Evolutionary conservation across 2,113 vertebrate genomes (phyloP), one percentile per base, ranked within the genome.

Genomic region (Columba livia): DNA sequence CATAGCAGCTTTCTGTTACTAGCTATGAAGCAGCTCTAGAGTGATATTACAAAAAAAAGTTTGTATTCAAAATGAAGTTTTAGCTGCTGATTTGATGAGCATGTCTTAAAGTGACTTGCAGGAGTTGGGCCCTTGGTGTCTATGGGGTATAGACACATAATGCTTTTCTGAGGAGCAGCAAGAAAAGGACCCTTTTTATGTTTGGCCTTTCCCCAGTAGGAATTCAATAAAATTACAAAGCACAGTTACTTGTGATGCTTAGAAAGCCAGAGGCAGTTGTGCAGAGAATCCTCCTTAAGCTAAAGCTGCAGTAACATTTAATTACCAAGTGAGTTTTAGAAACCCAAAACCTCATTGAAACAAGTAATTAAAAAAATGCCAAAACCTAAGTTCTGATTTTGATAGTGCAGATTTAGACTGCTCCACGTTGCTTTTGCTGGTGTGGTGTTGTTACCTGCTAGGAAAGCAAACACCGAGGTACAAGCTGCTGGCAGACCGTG

Each of bases 201-300:
- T 15, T 69, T 75, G 80, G 36, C 29, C 38, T 74, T 83, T 91
- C 66, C 16, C 8, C 34, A 50, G 40, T 14, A 83, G 42, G 2
- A 64, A 17, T 48, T 64, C 5, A 14, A 42, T 56, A 24, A 69
- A 60, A 34, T 50, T 31, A 51, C 16, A 70, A 70, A 69, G 38
- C 51, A 29, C 11, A 0, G 4, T 0, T 29, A 17, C 9, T 65
- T 44, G 28, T 17, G 36, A 36, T 15, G 48, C 58, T 62, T 32
- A 58, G n/a, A 44, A 85, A 38, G 14, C 34, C 57, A 36, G 21
- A 15, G 61, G 15, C n/a, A 54, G 21, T 11, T 44, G 18, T 48
- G 42, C 29, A 62, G 19, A 64, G n/a, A 65, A 29, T 32, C 15
- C 11, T 10, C 28, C 70, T 57, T 28, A 81, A 38, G 42, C 38